Percentiles rank a stretch among this genome's conserved stretches.
These are phyloP conservation scores for Bombus haemorrhoidalis DNA, from an alignment of 1,140 invertebrate species.

Conservation along the genomic window DNA sequence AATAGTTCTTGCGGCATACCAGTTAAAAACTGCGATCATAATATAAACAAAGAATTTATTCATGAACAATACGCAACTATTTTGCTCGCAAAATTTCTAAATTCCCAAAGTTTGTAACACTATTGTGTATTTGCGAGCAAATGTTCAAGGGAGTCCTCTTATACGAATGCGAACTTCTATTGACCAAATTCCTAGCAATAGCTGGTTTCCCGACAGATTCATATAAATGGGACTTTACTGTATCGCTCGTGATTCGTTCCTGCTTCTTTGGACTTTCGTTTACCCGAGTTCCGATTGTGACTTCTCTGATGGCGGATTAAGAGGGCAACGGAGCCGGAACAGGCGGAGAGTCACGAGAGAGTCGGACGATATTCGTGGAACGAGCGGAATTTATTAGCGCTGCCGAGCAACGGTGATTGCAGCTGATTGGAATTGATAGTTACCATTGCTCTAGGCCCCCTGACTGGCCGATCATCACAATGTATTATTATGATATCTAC, in stretches of 20 bases:
- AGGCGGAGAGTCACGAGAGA: conserved; percentile 26
- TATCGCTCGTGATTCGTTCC: conserved; percentile 11
- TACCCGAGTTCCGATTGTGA: conserved; percentile 6
- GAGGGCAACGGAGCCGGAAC: conserved; percentile 21
- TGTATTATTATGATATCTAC: conserved; percentile 34
- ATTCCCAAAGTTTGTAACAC: too few relatives aligned
- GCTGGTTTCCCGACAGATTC: too few relatives aligned
- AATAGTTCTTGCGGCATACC: too few relatives aligned
- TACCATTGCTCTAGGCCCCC: conserved; percentile 27
- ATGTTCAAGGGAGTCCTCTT: too few relatives aligned
- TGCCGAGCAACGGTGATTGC: conserved; percentile 6
- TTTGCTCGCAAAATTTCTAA: too few relatives aligned
- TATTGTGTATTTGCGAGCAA: too few relatives aligned
- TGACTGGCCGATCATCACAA: neutral
- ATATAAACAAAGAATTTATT: too few relatives aligned
- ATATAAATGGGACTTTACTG: too few relatives aligned
- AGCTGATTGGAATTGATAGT: conserved; percentile 37
- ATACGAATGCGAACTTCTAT: neutral
- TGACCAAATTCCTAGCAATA: neutral
- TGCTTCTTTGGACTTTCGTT: conserved; percentile 1
- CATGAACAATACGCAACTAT: too few relatives aligned
- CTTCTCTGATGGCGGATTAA: conserved; percentile 25
- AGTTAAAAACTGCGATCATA: too few relatives aligned
- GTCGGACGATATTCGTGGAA: conserved; percentile 31
- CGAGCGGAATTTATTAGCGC: conserved; percentile 43